phyloP scores from a whole-genome alignment of 1,140 invertebrate species.

The Drosophila arawakana region DNA sequence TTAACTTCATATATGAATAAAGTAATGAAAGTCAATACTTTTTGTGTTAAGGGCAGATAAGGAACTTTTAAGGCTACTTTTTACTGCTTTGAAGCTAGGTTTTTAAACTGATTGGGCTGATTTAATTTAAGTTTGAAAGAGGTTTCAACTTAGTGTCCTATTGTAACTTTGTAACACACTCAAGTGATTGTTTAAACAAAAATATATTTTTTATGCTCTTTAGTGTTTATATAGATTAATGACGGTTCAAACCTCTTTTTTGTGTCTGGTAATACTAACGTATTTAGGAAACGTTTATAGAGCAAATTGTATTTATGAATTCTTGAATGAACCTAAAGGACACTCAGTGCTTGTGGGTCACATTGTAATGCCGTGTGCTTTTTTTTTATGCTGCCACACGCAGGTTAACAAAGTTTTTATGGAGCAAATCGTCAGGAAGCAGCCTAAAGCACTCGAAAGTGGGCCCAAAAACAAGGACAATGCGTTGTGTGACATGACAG shows the following conservation, averaged over 20 bases:
- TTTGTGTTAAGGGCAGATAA: too few relatives aligned
- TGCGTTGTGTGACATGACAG: conserved; percentile 46
- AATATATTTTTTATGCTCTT: neutral
- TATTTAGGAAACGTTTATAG: conserved; percentile 28
- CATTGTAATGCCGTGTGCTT: conserved; percentile 2
- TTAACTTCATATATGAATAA: too few relatives aligned
- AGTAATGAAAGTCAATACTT: too few relatives aligned
- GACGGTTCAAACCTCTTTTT: neutral
- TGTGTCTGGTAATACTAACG: neutral
- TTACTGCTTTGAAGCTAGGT: too few relatives aligned
- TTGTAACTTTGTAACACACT: too few relatives aligned
- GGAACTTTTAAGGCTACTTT: too few relatives aligned
- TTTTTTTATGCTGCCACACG: conserved; percentile 60
- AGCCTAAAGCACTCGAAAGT: conserved; percentile 46
- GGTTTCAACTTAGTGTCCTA: too few relatives aligned
- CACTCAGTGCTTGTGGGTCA: conserved; percentile 1
- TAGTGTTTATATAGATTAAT: neutral
- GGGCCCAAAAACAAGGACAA: conserved; percentile 64
- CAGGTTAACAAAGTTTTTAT: conserved; percentile 81
- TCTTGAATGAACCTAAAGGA: conserved; percentile 23
- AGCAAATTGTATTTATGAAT: conserved; percentile 33
- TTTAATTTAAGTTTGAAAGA: too few relatives aligned
- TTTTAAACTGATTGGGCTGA: too few relatives aligned
- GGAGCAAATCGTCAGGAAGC: conserved; percentile 55
- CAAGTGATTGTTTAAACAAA: too few relatives aligned